These are phyloP conservation scores for Vulpes lagopus DNA, from an alignment of 2,113 vertebrate genomes.

Conservation along the genomic window DNA sequence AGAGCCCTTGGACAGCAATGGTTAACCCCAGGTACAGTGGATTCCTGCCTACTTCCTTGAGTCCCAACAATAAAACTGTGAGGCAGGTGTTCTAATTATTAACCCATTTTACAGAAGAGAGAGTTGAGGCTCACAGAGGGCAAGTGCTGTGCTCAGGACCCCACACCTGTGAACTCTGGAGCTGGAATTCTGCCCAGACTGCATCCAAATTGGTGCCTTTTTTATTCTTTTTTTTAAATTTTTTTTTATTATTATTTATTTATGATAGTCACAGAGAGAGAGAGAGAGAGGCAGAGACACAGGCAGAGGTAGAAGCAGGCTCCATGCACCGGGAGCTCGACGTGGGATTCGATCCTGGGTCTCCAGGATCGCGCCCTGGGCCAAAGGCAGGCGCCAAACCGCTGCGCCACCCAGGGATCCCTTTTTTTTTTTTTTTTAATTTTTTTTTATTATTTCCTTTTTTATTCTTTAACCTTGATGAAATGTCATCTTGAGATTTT, in stretches of 20 bases:
- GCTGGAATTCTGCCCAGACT: background rate
- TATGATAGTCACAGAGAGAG: no score
- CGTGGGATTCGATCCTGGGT: no score
- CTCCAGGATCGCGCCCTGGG: no score
- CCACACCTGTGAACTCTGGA: background rate
- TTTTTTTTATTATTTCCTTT: no score
- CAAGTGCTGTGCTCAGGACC: background rate
- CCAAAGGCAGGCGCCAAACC: no score
- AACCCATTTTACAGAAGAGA: background rate
- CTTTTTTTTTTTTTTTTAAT: no score
- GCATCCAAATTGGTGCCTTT: background rate
- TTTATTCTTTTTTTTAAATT: no score
- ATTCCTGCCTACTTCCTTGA: background rate
- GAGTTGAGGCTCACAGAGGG: background rate
- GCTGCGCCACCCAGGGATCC: no score
- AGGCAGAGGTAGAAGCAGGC: no score
- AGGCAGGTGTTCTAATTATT: background rate
- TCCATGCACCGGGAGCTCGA: no score
- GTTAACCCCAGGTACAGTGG: background rate
- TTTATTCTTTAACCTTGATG: background rate
- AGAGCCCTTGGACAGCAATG: background rate
- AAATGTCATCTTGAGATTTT: background rate
- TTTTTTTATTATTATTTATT: no score
- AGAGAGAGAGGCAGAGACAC: no score
- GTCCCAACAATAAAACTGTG: background rate